Conservation (phyloP, 53 echinoderm and acorn worm species). For the Henricia sp. region DNA sequence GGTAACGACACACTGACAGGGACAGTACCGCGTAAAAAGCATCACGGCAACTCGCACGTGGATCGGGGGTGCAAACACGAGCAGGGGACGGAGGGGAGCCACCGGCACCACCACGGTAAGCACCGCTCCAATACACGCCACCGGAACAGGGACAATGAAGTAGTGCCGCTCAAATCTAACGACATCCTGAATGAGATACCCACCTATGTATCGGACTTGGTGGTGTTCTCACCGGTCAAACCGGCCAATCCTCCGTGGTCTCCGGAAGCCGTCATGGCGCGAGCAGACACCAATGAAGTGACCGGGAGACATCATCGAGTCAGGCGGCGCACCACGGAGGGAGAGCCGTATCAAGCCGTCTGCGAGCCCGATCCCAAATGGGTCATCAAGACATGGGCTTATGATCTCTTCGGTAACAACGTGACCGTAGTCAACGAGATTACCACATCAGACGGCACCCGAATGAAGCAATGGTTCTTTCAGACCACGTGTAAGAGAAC, state of each 20-base stretch:
- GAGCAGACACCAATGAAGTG: conserved; percentile 59
- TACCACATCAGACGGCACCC: conserved; percentile 65
- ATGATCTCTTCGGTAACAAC: conserved; percentile 86
- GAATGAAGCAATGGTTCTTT: conserved; percentile 87
- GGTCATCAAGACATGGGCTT: conserved; percentile 78
- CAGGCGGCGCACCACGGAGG: conserved; percentile 50
- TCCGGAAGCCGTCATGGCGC: conserved; percentile 36
- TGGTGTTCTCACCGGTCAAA: conserved; percentile 79
- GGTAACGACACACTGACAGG: conserved; percentile 54
- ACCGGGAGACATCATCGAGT: conserved; percentile 52
- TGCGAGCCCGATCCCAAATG: conserved; percentile 73
- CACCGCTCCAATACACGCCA: conserved; percentile 14
- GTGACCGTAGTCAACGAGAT: conserved; percentile 87
- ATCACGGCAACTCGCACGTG: conserved; percentile 28
- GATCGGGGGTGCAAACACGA: conserved; percentile 54
- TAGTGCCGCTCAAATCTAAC: conserved; percentile 12
- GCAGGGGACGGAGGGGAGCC: conserved; percentile 40
- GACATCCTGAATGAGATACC: conserved; percentile 69
- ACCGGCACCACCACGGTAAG: conserved; percentile 35
- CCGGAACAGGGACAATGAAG: conserved; percentile 34
- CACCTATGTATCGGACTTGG: conserved; percentile 77
- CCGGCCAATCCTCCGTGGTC: conserved; percentile 78
- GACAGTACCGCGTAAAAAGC: conserved; percentile 57
- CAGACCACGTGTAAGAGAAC: conserved; percentile 83
- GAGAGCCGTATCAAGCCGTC: conserved; percentile 69